phyloP scores from a whole-genome alignment of 1,140 invertebrate species.

The Dendroctonus valens region DNA sequence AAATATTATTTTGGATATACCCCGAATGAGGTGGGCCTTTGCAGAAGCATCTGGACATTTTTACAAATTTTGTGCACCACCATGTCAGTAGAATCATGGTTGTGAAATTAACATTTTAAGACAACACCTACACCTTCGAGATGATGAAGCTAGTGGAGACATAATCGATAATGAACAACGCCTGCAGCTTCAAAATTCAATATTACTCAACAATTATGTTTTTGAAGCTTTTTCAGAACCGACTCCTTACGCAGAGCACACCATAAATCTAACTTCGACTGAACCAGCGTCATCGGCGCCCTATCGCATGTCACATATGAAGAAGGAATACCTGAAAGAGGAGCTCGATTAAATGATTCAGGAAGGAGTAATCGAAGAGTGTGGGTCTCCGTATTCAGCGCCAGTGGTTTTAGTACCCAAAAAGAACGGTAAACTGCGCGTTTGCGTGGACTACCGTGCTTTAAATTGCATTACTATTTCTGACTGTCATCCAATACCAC shows the following conservation, averaged over 20 bases:
- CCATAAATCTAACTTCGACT: slow-evolving; percentile 15
- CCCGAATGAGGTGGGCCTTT: background rate
- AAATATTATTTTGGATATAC: too few species aligned
- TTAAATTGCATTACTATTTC: slow-evolving; percentile 46
- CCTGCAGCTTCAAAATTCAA: background rate
- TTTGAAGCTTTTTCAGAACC: slow-evolving; percentile 2
- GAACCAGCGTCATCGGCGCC: slow-evolving; percentile 31
- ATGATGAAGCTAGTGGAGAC: background rate
- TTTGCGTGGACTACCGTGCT: slow-evolving; percentile 53
- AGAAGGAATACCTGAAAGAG: slow-evolving; percentile 26
- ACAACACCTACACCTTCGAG: background rate
- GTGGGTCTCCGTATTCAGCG: slow-evolving; percentile 50
- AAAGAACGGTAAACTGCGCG: slow-evolving; percentile 45
- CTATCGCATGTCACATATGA: slow-evolving; percentile 30
- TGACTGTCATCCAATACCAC: slow-evolving; percentile 54
- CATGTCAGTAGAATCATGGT: background rate
- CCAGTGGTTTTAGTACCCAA: slow-evolving; percentile 56
- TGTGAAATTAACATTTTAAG: background rate
- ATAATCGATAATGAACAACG: background rate
- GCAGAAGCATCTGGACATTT: background rate
- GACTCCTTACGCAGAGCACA: slow-evolving; percentile 32
- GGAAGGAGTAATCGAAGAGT: slow-evolving; percentile 49
- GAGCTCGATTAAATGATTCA: slow-evolving; percentile 42
- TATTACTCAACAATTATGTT: background rate
- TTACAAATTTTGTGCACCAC: too few species aligned